Evolutionary conservation across 2,888 invertebrate genomes (phyloP), one percentile per base, ranked within the genome.

Genomic region (Sarcophaga variegata): DNA sequence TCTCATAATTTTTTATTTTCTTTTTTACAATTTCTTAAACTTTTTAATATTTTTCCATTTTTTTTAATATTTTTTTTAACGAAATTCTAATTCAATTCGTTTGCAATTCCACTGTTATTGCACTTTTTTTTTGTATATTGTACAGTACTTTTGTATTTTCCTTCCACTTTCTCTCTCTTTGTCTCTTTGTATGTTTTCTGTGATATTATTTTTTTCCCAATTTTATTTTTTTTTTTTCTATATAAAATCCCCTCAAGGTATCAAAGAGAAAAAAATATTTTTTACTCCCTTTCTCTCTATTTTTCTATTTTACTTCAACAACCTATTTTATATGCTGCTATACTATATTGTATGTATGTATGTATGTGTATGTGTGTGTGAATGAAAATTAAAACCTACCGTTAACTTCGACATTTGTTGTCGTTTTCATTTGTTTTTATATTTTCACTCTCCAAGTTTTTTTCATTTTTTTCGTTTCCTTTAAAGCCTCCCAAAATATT

Each of bases 361-460:
- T 78, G 27, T 62, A 6, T 67, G 11, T 63, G 62, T 54, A 20
- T 22, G 37, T 66, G 37, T 62, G 2, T 66, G 47, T 45, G 49
- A 45, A 12, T 47, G 27, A 37, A 37, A 71, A 78, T 62, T n/a
- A 70, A 14, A 25, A 71, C 47, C 54, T 81, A 84, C 75, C 83
- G 83, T 83, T 84, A 79, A 84, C 87, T 84, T 84, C 84, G 84
- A 87, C 87, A 87, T 79, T 87, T 84, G 78, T 60, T 81, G 14
- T n/a, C 10, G 54, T 77, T 66, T 37, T 37, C 37, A 37, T 37
- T 82, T 79, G 75, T 71, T 64, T 47, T 59, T 60, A 67, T 66
- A 27, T 62, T 78, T 78, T 62, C 77, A 71, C 66, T 77, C 37
- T 37, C 37, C 37, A 37, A 1, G 72, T 59, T 72, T 71, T 45